These are phyloP conservation scores for Lithophane ornitopus DNA, from an alignment of 2,888 invertebrate genomes.

Conservation along the genomic window DNA sequence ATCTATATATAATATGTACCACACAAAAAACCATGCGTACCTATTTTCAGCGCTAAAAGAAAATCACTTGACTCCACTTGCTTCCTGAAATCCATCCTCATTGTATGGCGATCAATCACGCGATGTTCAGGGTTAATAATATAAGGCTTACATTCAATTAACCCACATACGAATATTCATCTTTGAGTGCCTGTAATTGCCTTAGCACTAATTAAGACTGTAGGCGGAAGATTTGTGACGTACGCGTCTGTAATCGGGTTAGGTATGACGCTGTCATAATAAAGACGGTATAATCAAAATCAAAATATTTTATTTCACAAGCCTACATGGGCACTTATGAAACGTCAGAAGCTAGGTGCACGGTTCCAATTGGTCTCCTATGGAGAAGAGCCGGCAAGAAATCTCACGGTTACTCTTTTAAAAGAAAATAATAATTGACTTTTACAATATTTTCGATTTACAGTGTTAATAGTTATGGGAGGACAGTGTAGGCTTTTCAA, in stretches of 20 bases:
- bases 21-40: not conserved
- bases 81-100: conserved; percentile 46
- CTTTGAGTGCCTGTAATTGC: conserved; percentile 45
- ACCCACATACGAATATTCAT: conserved; percentile 58
- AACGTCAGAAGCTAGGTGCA: no score
- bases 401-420: no score
- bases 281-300: not conserved
- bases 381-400: no score
- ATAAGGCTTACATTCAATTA: conserved; percentile 58
- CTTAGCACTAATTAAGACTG: conserved; percentile 48
- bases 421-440: no score
- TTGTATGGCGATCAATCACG: conserved; percentile 61
- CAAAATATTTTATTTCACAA: no score
- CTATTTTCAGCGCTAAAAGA: conserved; percentile 17
- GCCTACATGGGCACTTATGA: no score
- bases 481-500: no score
- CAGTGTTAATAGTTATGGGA: no score
- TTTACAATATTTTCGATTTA: no score
- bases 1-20: not conserved
- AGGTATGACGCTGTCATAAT: not conserved
- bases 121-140: conserved; percentile 58
- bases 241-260: conserved; percentile 29
- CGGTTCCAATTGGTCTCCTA: no score
- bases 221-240: conserved; percentile 28
- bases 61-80: conserved; percentile 45